Percentiles rank a stretch among this genome's conserved stretches.
phyloP scores from a whole-genome alignment of 2,113 vertebrate genomes.

The Eidolon helvum region DNA sequence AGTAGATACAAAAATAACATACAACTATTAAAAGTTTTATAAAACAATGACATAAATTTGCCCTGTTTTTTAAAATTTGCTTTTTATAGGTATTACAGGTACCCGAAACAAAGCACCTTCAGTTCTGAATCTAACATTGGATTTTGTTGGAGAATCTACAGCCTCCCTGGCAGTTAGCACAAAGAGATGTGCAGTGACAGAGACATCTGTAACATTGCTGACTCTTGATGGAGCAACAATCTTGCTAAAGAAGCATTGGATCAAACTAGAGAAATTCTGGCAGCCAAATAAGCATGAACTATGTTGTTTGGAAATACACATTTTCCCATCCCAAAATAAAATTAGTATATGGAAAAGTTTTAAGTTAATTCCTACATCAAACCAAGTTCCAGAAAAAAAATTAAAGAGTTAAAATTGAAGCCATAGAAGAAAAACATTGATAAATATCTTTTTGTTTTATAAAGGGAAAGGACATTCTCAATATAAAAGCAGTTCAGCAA shows the following conservation, averaged over 20 bases:
- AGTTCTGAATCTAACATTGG: background rate
- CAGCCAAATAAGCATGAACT: conserved; percentile 51
- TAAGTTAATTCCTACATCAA: background rate
- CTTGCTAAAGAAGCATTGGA: conserved; percentile 21
- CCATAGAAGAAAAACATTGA: background rate
- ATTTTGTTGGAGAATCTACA: background rate
- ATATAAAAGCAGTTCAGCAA: background rate
- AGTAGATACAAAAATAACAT: background rate
- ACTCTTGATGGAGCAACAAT: background rate
- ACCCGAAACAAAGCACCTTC: conserved; percentile 20
- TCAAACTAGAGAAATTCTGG: background rate
- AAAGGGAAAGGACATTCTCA: background rate
- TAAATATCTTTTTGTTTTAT: conserved; percentile 18
- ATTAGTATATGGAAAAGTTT: background rate
- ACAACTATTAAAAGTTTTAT: background rate
- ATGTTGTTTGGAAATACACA: conserved; percentile 43
- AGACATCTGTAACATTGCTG: background rate
- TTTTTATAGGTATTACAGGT: conserved; percentile 17
- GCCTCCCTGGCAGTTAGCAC: background rate
- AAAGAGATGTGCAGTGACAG: background rate
- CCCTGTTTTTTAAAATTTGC: background rate
- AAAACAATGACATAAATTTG: background rate
- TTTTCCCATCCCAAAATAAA: background rate
- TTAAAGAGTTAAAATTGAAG: background rate
- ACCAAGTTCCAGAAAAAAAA: background rate